Evolutionary conservation across 2,797 vertebrate genomes (phyloP), one percentile per base, ranked within the genome.

Genomic region (Rhabdophis nuchalis): DNA sequence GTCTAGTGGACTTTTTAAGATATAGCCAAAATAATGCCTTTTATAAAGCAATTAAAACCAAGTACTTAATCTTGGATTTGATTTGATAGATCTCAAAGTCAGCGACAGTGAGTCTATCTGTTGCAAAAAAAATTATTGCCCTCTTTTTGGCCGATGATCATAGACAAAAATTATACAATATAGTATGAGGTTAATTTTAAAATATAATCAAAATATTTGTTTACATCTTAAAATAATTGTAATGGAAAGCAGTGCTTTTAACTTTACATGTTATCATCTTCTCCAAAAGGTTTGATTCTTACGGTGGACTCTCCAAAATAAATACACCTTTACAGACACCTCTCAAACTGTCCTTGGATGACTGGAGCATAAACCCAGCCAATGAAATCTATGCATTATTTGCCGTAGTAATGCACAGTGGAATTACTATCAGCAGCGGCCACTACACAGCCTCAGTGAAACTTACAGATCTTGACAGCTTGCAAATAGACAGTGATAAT

Each of bases 371-470:
- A 0, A 97, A 96, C 88, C 97, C 98, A 25, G 98, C 97, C 64
- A 98, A 97, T 0, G 98, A 99, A 94, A 97, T 95, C 94, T 99
- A 99, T 27, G 98, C 98, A 93, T 97, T 99, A 16, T 99, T 99
- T 41, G 99, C 99, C 0, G 98, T 99, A 92, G 98, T 99, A 60
- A 99, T 99, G 99, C 99, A 99, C 96, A 99, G 99, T 6, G 99
- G 99, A 60, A 97, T 99, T 93, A 99, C 99, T 23, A 99, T 99
- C 95, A 99, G 99, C 97, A 99, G 99, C 23, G 99, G 99, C 72
- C 99, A 99, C 95, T 99, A 99, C 96, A 99, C 99, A 2, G 98
- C 99, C 86, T 99, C 98, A 36, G 97, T 99, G 94, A 98, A 98
- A 96, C 97, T 99, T 94, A 98, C 97, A 1, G 98, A 98, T 86